Evolutionary conservation across 2,797 vertebrate genomes (phyloP).

Genomic region (Salarias fasciatus): DNA sequence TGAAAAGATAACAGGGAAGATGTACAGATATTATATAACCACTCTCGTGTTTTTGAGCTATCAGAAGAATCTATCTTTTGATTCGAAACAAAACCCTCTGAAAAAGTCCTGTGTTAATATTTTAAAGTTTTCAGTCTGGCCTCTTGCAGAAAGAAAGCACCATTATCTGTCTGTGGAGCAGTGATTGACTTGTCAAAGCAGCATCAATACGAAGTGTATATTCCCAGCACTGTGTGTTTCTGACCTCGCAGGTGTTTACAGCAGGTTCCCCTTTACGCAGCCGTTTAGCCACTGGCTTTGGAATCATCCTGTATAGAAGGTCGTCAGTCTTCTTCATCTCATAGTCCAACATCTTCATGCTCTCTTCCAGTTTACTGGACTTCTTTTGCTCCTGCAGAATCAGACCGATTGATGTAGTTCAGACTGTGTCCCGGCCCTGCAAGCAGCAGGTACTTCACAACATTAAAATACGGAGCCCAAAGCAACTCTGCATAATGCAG

Average conservation of each 20-base stretch:
- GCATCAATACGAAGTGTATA: neutral
- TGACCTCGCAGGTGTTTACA: slow-evolving; percentile 84
- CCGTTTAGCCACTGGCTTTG: slow-evolving; percentile 83
- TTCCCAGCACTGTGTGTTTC: slow-evolving; percentile 6
- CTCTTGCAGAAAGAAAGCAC: neutral
- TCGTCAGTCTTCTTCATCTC: slow-evolving; percentile 87
- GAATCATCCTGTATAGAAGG: slow-evolving; percentile 85
- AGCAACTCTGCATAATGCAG: slow-evolving; percentile 31
- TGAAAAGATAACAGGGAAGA: slow-evolving; percentile 1
- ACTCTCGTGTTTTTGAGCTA: neutral
- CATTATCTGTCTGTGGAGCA: neutral
- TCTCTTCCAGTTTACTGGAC: slow-evolving; percentile 83
- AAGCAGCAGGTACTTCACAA: neutral
- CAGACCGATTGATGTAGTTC: slow-evolving; percentile 12
- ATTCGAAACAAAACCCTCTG: neutral
- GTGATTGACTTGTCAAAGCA: neutral
- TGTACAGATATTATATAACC: neutral
- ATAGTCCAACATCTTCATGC: slow-evolving; percentile 85
- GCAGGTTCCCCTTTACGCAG: slow-evolving; percentile 82
- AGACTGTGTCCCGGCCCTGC: slow-evolving; percentile 11
- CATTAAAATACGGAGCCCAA: slow-evolving; percentile 23
- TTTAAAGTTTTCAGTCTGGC: neutral
- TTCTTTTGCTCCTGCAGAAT: slow-evolving; percentile 81
- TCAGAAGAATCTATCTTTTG: neutral
- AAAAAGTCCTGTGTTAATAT: too few relatives aligned